Conservation (phyloP, 2,113 vertebrate species). For the Mungos mungo region DNA sequence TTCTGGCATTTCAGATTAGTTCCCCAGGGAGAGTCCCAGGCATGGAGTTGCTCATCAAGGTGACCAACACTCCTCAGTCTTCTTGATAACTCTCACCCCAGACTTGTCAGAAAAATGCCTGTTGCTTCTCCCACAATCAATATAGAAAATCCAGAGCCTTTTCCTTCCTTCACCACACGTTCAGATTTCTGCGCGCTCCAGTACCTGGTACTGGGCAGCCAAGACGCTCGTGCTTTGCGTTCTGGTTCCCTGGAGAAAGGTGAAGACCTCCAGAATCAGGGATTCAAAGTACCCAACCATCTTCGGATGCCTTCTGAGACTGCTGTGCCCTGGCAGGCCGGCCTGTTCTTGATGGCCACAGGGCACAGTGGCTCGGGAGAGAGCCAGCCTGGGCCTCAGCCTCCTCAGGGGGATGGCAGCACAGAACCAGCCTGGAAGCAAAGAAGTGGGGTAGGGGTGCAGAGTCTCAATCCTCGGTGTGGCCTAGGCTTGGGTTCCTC, state of each 20-base stretch:
- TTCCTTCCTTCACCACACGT: neutral
- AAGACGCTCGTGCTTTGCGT: accelerated
- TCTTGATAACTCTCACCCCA: neutral
- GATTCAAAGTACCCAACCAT: neutral
- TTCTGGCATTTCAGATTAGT: neutral
- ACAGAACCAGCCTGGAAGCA: neutral
- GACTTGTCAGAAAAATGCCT: neutral
- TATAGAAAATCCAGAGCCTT: neutral
- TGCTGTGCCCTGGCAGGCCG: neutral
- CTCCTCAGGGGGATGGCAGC: neutral
- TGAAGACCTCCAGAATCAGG: neutral
- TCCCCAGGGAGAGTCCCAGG: neutral
- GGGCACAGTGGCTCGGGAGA: neutral
- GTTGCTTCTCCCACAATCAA: neutral
- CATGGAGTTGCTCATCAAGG: neutral
- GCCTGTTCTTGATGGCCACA: neutral
- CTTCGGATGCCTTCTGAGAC: neutral
- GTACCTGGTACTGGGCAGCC: neutral
- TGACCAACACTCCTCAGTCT: neutral
- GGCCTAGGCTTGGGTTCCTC: neutral
- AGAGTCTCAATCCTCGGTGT: neutral
- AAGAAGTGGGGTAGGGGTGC: neutral
- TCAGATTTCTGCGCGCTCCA: neutral
- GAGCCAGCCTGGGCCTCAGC: neutral
- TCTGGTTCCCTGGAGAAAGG: neutral